Percentiles rank a stretch among this genome's conserved stretches.
Conservation (phyloP, 2,797 vertebrate species). For the Alfaro cultratus region DNA sequence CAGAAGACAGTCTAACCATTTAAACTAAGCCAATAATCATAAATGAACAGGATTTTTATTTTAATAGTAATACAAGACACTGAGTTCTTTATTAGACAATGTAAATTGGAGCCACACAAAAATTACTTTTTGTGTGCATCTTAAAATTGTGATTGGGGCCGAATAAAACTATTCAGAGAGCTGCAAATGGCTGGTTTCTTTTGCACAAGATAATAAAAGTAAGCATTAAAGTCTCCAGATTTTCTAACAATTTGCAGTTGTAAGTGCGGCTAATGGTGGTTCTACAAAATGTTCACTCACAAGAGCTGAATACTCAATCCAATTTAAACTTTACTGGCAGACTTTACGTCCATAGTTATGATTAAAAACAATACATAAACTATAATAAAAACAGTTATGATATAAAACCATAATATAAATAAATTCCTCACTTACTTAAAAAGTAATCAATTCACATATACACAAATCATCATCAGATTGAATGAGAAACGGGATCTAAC, state of each 20-base stretch:
- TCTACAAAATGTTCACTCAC: not conserved
- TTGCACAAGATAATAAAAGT: not conserved
- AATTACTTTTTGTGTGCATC: not conserved
- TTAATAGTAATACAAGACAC: not conserved
- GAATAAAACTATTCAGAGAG: not conserved
- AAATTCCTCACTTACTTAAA: not conserved
- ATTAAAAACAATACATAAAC: not conserved
- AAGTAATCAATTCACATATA: not conserved
- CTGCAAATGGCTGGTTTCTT: not conserved
- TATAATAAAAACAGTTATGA: not conserved
- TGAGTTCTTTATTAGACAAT: not conserved
- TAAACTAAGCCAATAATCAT: not conserved
- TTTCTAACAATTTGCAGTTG: not conserved
- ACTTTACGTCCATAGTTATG: not conserved
- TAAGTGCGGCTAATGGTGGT: not conserved
- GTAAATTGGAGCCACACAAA: too few relatives aligned
- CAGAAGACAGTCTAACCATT: not conserved
- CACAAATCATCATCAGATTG: not conserved
- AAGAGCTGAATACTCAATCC: not conserved
- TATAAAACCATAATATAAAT: not conserved
- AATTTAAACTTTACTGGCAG: not conserved
- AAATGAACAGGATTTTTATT: not conserved
- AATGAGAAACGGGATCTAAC: not conserved
- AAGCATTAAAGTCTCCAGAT: not conserved
- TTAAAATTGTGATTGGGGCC: not conserved